Evolutionary conservation across 2,888 invertebrate species (phyloP), one percentile per base, ranked within the genome.

Genomic region (Mythimna pallens): DNA sequence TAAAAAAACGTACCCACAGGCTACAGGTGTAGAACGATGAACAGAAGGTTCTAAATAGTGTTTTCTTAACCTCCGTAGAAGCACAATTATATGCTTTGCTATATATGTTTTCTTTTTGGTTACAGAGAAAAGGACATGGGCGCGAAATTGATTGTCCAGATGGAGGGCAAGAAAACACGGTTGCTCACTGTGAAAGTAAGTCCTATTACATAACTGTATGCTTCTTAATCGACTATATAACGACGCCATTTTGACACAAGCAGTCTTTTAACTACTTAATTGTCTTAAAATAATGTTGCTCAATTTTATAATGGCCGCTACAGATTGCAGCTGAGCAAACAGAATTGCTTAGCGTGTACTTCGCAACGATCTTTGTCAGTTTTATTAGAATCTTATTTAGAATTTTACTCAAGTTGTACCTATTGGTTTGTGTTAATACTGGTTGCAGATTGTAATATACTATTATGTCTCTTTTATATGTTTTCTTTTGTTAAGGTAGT

Each of bases 91-190:
- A 10, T 40, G 17, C 17, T 47, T 7, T 47, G 47, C 47, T 47
- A 47, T 9, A n/a, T 20, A 9, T 8, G 6, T 47, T 63, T 73
- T 76, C 77, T 84, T 85, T 87, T 92, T 91, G 93, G 89, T 97
- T 97, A 30, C 96, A 98, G 98, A 96, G 98, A 98, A 95, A 96
- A 97, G 89, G 98, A 98, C 91, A 98, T 98, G 98, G 97, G 97
- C 88, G 97, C 98, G 58, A 97, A 98, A 92, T 96, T 98, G 87
- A 98, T 98, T 90, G 98, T 98, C 89, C 97, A 98, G 95, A 98
- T 98, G 98, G 98, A 98, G 90, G 97, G 97, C 66, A 98, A 98
- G 95, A 98, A 97, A 90, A 98, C 98, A 65, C 97, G 98, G 82
- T 97, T 98, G 84, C 95, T 97, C 74, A 98, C 98, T 89, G 97